A percentile compares a stretch with the other conserved stretches of the same genome.
Conservation (phyloP, 2,113 vertebrate genomes). For the Nyctibius bracteatus region DNA sequence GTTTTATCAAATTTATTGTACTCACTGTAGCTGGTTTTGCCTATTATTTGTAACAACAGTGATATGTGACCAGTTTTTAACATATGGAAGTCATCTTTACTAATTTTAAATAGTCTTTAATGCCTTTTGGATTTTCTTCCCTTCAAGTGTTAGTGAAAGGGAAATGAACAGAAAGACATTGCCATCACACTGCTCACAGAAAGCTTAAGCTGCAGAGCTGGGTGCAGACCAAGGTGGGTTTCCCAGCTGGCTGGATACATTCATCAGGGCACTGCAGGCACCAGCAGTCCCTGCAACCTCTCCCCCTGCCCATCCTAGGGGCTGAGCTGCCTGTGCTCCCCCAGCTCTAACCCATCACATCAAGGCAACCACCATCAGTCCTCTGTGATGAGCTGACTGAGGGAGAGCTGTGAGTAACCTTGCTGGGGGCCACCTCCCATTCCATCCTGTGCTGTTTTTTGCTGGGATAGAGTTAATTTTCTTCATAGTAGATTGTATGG, state of each 20-base stretch:
- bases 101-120: not conserved
- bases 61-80: not conserved
- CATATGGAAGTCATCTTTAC: not conserved
- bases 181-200: not conserved
- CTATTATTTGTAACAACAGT: not conserved
- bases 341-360: rapidly evolving
- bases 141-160: not conserved
- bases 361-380: not conserved
- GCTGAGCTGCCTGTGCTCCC: not conserved
- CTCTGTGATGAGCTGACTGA: not conserved
- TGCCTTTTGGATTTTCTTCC: not conserved
- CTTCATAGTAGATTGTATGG: no score
- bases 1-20: conserved; percentile 2
- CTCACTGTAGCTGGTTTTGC: not conserved
- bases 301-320: not conserved
- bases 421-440: rapidly evolving
- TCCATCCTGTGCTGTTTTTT: no score
- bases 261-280: not conserved
- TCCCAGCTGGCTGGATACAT: not conserved
- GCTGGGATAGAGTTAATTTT: no score
- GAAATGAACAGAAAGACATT: not conserved
- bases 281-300: no score
- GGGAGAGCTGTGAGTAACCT: not conserved
- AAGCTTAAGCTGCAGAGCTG: not conserved
- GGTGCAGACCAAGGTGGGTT: not conserved